A percentile compares a stretch with the other conserved stretches of the same genome.
Conservation (phyloP, 2,888 invertebrate species). For the Megamerina dolium region DNA sequence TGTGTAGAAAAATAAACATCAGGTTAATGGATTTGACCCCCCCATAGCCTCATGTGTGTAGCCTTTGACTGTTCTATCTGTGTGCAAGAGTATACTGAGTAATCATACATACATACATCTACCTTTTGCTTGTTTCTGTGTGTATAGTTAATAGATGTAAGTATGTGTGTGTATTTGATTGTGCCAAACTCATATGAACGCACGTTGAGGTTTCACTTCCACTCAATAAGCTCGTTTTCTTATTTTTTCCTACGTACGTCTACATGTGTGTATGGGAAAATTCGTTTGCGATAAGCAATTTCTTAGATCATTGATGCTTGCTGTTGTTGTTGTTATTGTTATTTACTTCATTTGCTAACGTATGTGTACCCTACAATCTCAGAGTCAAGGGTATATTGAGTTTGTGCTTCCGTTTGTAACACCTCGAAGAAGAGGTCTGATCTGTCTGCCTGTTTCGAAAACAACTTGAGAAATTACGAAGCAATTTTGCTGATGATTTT, state of each 20-base stretch:
- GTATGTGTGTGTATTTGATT: slow-evolving; percentile 3
- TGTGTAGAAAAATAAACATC: slow-evolving; percentile 45
- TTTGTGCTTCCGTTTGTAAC: too few relatives aligned
- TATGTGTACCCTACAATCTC: too few relatives aligned
- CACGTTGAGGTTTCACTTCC: slow-evolving; percentile 14
- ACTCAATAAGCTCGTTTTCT: slow-evolving; percentile 19
- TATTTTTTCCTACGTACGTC: not conserved
- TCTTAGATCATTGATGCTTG: slow-evolving; percentile 15
- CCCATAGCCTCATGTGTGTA: not conserved
- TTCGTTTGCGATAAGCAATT: slow-evolving; percentile 26
- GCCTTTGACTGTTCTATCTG: not conserved
- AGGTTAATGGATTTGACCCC: slow-evolving; percentile 45
- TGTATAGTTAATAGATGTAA: slow-evolving; percentile 3
- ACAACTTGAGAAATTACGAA: too few relatives aligned
- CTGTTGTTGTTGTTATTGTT: slow-evolving; percentile 7
- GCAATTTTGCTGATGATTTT: too few relatives aligned
- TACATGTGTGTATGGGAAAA: slow-evolving; percentile 21
- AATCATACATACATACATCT: not conserved
- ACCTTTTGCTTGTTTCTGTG: slow-evolving; percentile 17
- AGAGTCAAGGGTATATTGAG: too few relatives aligned
- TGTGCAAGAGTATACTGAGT: not conserved
- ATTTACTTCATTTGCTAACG: slow-evolving; percentile 9
- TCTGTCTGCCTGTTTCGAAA: too few relatives aligned
- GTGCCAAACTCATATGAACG: not conserved
- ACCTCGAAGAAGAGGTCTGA: too few relatives aligned